These are phyloP conservation scores for Brachionus calyciflorus DNA, from an alignment of 1,140 invertebrate genomes.

Conservation along the genomic window DNA sequence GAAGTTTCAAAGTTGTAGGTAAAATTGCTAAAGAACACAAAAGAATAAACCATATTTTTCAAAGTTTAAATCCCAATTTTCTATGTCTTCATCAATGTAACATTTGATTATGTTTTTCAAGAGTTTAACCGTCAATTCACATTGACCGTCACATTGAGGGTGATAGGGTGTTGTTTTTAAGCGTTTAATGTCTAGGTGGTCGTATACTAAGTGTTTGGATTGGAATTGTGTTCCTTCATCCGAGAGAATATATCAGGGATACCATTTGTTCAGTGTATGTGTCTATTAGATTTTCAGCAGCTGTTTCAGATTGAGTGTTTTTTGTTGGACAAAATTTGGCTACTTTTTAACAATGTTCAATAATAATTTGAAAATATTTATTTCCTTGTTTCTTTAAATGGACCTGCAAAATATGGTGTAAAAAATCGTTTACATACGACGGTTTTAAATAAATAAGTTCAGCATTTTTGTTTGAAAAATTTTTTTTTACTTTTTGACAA, in stretches of 20 bases:
- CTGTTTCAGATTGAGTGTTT: constrained; percentile 54
- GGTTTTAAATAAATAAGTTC: background rate
- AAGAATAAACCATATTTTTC: too few species aligned
- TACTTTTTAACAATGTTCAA: constrained; percentile 58
- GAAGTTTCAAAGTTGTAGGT: too few species aligned
- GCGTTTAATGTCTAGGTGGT: constrained; percentile 47
- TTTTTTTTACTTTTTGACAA: constrained; percentile 26
- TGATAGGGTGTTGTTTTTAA: constrained; percentile 49
- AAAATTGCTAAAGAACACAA: too few species aligned
- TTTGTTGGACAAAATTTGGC: constrained; percentile 54
- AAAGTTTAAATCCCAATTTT: background rate
- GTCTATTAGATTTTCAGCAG: constrained; percentile 53
- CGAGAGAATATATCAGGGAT: constrained; percentile 53
- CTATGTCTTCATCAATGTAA: background rate
- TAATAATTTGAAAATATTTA: constrained; percentile 55
- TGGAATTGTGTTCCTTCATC: constrained; percentile 55
- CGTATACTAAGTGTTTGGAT: constrained; percentile 48
- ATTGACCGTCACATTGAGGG: constrained; percentile 49
- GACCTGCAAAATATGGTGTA: constrained; percentile 48
- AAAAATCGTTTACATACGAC: background rate
- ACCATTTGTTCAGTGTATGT: constrained; percentile 55
- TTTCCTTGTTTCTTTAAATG: constrained; percentile 49
- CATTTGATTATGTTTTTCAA: constrained; percentile 40
- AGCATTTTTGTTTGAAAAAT: background rate
- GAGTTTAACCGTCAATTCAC: constrained; percentile 52